Percentiles rank a stretch among this genome's conserved stretches.
Conservation (phyloP, 2,888 invertebrate genomes). For the Chalcis sispes region DNA sequence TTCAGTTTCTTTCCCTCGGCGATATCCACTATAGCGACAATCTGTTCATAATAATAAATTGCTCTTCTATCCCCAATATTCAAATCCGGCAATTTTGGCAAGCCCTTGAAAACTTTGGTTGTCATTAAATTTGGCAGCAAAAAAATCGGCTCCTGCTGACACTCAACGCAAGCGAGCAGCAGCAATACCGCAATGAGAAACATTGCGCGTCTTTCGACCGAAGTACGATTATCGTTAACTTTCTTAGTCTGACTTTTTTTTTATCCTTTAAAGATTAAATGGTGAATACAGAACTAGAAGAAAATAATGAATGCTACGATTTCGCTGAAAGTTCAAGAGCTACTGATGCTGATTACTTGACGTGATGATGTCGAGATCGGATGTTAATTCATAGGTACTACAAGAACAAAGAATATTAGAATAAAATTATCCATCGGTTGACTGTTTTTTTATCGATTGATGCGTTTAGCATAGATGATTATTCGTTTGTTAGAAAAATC, state of each 20-base stretch:
- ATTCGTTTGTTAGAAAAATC: no score
- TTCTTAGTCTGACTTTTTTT: not conserved
- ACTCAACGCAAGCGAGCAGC: conserved; percentile 49
- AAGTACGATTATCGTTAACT: conserved; percentile 14
- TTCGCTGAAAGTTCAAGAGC: not conserved
- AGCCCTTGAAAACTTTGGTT: conserved; percentile 62
- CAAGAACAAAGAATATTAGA: not conserved
- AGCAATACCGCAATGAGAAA: not conserved
- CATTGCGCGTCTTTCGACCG: no score
- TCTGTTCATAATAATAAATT: conserved; percentile 88
- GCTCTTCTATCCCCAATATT: conserved; percentile 58
- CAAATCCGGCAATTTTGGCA: conserved; percentile 52
- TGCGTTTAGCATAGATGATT: no score
- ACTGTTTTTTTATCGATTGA: no score
- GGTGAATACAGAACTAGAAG: no score
- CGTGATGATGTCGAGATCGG: conserved; percentile 5
- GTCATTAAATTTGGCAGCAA: not conserved
- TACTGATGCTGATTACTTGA: not conserved
- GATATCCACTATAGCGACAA: conserved; percentile 89
- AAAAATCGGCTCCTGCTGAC: conserved; percentile 64
- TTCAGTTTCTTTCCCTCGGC: conserved; percentile 83
- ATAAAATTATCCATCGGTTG: no score
- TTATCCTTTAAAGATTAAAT: no score
- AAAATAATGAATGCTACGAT: no score
- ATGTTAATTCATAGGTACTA: not conserved